Conservation (phyloP, 2,888 invertebrate species). For the Calameuta idolon region DNA sequence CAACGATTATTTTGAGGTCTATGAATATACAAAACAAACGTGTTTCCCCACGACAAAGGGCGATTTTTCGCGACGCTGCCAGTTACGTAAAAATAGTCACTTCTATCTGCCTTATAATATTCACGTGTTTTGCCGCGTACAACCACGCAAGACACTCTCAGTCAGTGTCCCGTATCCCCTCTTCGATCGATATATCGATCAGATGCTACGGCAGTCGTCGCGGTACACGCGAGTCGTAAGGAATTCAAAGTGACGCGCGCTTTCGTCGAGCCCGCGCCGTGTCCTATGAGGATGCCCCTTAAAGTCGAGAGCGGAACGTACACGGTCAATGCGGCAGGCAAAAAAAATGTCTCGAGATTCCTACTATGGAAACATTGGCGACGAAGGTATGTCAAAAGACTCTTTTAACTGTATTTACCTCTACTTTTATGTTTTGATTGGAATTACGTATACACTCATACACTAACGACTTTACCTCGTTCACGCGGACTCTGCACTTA, state of each 20-base stretch:
- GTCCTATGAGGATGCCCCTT: slow-evolving; percentile 52
- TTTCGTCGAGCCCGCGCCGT: neutral
- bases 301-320: slow-evolving; percentile 63
- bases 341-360: slow-evolving; percentile 58
- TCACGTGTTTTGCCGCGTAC: neutral
- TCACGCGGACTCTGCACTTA: neutral
- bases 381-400: slow-evolving; percentile 51
- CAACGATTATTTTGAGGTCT: neutral
- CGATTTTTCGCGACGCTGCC: neutral
- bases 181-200: slow-evolving; percentile 22
- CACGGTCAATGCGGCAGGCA: slow-evolving; percentile 56
- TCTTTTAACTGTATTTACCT: neutral
- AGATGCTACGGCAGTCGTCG: slow-evolving; percentile 22
- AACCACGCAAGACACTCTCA: slow-evolving; percentile 19
- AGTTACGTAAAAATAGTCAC: neutral
- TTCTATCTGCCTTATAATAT: neutral
- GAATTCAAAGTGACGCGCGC: slow-evolving; percentile 3
- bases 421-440: neutral
- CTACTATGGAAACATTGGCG: slow-evolving; percentile 64
- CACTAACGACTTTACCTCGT: neutral
- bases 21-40: neutral
- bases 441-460: neutral
- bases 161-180: slow-evolving; percentile 17
- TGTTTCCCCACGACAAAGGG: neutral
- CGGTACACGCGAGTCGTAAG: slow-evolving; percentile 25